phyloP scores from a whole-genome alignment of 2,113 vertebrate genomes.

The Chitala chitala region DNA sequence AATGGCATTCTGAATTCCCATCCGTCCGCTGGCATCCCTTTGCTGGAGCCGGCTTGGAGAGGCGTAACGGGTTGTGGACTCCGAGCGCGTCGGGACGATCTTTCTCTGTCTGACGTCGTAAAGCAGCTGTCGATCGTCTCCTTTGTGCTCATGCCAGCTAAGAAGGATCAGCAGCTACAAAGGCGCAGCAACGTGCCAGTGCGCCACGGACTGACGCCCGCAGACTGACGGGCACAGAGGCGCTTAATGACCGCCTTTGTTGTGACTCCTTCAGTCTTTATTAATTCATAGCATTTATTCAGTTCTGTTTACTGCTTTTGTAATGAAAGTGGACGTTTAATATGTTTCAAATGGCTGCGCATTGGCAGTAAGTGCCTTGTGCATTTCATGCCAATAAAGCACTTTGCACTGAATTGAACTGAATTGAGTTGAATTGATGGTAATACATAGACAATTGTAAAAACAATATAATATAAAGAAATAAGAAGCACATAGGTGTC shows the following conservation, averaged over 20 bases:
- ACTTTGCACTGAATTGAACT: no score
- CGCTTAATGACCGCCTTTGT: no score
- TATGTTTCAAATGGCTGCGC: background rate
- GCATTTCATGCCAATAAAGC: constrained; percentile 3
- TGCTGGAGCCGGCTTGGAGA: background rate
- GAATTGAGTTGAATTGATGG: background rate
- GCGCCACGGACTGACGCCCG: background rate
- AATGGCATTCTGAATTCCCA: no score
- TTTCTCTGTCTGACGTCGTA: background rate
- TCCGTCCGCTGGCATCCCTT: background rate
- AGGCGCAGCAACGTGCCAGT: background rate
- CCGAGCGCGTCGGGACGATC: background rate
- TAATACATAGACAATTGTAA: background rate
- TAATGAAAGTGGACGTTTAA: no score
- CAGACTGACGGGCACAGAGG: no score
- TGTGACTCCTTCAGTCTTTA: no score
- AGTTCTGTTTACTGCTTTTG: no score
- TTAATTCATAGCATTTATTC: no score
- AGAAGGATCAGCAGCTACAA: background rate
- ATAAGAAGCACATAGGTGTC: background rate
- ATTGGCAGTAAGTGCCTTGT: background rate
- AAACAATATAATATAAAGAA: background rate
- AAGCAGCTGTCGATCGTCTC: background rate
- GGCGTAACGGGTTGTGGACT: background rate
- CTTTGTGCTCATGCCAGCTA: background rate